Evolutionary conservation across 2,797 vertebrate species (phyloP).

Genomic region (Pitangus sulphuratus): DNA sequence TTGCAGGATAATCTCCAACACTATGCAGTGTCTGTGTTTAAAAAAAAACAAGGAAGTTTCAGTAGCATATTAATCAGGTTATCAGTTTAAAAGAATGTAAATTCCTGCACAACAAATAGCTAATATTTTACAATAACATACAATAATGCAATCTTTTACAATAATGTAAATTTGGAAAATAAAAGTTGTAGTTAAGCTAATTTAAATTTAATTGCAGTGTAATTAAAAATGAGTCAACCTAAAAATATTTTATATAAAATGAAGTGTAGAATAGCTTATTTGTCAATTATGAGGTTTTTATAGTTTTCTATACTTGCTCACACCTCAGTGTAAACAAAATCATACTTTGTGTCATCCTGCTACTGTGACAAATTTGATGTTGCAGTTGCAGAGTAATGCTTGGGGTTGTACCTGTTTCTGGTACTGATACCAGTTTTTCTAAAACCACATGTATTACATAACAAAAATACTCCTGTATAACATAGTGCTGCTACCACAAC

Average conservation of each 20-base stretch:
- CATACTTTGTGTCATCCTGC: neutral
- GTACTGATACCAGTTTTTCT: neutral
- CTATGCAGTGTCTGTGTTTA: neutral
- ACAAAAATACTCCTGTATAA: neutral
- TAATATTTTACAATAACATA: neutral
- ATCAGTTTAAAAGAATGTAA: neutral
- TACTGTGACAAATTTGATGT: neutral
- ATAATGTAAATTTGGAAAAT: neutral
- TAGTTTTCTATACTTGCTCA: neutral
- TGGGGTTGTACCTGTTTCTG: neutral
- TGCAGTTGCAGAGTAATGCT: neutral
- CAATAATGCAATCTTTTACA: neutral
- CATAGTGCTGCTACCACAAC: neutral
- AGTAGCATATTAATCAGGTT: neutral
- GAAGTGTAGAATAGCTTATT: neutral
- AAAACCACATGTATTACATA: neutral
- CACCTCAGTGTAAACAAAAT: neutral
- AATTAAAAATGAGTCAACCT: neutral
- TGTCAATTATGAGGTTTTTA: neutral
- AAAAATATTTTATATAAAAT: neutral
- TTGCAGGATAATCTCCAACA: neutral
- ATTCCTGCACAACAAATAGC: neutral
- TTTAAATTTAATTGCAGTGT: neutral
- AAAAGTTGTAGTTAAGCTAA: neutral
- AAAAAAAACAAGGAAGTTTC: neutral